Evolutionary conservation across 2,888 invertebrate species (phyloP).

Genomic region (Corythucha ciliata): DNA sequence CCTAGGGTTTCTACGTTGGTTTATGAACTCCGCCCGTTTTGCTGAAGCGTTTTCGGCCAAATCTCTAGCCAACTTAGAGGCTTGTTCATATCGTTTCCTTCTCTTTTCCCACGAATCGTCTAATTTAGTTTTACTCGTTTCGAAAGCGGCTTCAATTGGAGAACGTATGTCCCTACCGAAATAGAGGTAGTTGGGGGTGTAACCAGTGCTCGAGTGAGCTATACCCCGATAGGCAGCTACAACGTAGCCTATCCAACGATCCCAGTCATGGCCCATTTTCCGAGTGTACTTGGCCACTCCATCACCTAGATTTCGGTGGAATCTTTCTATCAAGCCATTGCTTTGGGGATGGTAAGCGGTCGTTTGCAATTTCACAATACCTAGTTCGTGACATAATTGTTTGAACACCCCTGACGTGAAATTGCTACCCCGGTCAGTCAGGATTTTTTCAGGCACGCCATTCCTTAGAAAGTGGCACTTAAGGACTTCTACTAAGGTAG

Average conservation of each 20-base stretch:
- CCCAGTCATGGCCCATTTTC: conserved; percentile 38
- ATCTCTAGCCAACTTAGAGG: no score
- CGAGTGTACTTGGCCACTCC: conserved; percentile 38
- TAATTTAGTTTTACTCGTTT: no score
- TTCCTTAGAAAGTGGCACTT: conserved; percentile 37
- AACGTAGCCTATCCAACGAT: conserved; percentile 36
- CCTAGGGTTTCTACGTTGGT: no score
- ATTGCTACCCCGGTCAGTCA: conserved; percentile 41
- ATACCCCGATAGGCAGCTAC: conserved; percentile 38
- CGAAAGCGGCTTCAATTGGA: no score
- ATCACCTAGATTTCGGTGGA: conserved; percentile 37
- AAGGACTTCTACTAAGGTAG: conserved; percentile 37
- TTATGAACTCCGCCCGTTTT: no score
- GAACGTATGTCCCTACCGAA: conserved; percentile 15
- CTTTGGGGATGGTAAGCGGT: conserved; percentile 38
- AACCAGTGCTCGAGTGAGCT: conserved; percentile 34
- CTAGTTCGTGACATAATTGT: neutral
- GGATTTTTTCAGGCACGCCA: conserved; percentile 39
- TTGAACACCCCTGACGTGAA: conserved; percentile 32
- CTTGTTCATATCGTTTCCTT: no score
- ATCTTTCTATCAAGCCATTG: conserved; percentile 36
- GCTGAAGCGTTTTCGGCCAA: no score
- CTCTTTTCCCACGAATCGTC: no score
- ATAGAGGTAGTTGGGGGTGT: conserved; percentile 26
- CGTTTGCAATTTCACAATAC: conserved; percentile 30